phyloP scores from a whole-genome alignment of 2,113 vertebrate genomes.

The Chrysochloris asiatica region DNA sequence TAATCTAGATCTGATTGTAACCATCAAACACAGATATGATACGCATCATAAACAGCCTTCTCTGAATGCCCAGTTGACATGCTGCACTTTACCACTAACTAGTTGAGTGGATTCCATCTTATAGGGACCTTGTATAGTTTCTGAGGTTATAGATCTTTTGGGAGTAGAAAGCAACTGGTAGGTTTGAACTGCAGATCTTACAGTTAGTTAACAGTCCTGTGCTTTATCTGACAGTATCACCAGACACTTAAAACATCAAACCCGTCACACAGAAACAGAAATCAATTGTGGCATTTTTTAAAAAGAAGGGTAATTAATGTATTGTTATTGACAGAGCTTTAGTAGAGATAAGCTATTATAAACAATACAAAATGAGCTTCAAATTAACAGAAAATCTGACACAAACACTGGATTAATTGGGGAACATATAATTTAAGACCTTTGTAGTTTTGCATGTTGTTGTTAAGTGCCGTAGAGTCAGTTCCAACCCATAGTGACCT shows the following conservation, averaged over 20 bases:
- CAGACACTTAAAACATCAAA: constrained; percentile 10
- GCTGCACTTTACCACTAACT: not conserved
- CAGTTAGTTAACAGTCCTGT: no score
- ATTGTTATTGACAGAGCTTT: constrained; percentile 10
- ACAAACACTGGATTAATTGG: not conserved
- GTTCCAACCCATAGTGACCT: no score
- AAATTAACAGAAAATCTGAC: not conserved
- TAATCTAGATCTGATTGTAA: constrained; percentile 50
- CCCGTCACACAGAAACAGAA: not conserved
- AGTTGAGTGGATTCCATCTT: no score
- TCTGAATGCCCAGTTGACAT: not conserved
- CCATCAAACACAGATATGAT: not conserved
- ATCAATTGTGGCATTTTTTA: not conserved
- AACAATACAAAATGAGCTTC: constrained; percentile 39
- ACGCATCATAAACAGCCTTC: not conserved
- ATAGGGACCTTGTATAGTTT: no score
- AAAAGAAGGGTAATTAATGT: not conserved
- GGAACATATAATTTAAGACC: not conserved
- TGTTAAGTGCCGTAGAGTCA: no score
- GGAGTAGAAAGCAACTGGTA: no score
- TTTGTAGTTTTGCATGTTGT: constrained; percentile 39
- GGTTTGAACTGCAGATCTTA: no score
- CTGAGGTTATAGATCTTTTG: no score
- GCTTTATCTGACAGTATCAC: no score
- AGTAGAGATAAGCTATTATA: constrained; percentile 8